A percentile compares a stretch with the other conserved stretches of the same genome.
These are phyloP conservation scores for Corvus hawaiiensis DNA, from an alignment of 2,113 vertebrate genomes.

Conservation along the genomic window DNA sequence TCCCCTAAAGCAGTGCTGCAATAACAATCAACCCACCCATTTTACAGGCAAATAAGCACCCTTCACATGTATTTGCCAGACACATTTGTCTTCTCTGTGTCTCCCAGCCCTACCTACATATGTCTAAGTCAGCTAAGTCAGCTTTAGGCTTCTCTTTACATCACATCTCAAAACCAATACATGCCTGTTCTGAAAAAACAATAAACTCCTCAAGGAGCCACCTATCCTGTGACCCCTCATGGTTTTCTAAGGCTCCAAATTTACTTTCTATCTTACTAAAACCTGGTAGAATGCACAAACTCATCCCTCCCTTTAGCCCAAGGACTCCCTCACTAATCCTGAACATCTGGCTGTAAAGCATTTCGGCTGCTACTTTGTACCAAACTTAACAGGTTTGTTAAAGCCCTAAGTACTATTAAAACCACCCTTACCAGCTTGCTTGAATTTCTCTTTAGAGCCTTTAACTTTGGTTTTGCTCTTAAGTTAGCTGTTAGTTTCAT, in stretches of 20 bases:
- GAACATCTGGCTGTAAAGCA: background rate
- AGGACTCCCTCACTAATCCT: background rate
- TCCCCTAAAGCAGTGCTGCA: background rate
- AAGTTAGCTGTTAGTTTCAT: background rate
- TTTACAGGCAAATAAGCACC: background rate
- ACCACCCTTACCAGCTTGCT: background rate
- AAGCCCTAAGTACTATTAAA: background rate
- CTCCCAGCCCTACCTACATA: background rate
- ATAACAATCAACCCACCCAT: background rate
- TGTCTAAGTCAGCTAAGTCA: background rate
- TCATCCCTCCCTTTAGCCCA: background rate
- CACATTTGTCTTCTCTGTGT: background rate
- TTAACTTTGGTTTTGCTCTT: background rate
- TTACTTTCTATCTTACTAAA: background rate
- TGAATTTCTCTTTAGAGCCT: background rate
- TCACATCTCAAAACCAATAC: background rate
- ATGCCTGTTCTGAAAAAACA: background rate
- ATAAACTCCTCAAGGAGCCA: background rate
- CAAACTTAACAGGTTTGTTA: background rate
- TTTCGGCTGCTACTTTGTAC: background rate
- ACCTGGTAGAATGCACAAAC: background rate
- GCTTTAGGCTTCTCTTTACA: background rate
- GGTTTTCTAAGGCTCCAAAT: background rate
- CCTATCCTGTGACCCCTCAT: background rate
- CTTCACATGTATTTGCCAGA: background rate